A percentile compares a stretch with the other conserved stretches of the same genome.
phyloP scores from a whole-genome alignment of 2,888 invertebrate species.

The Tiphia femorata region DNA sequence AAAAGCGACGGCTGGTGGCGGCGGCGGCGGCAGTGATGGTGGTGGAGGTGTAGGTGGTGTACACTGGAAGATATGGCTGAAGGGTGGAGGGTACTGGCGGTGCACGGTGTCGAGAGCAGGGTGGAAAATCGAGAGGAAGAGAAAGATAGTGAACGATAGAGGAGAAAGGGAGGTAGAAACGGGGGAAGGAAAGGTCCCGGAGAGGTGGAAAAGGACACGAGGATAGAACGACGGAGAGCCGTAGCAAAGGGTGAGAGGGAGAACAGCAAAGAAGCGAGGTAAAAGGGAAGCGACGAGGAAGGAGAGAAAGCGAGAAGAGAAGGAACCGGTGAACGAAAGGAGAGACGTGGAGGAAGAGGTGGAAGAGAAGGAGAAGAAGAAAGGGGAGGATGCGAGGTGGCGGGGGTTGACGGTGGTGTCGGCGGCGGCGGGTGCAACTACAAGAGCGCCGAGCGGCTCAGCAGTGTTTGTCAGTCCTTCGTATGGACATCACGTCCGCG shows the following conservation, averaged over 20 bases:
- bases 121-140: conserved; percentile 4
- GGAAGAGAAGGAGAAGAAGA: conserved; percentile 24
- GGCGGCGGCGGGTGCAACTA: conserved; percentile 42
- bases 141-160: conserved; percentile 8
- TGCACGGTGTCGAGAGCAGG: conserved; percentile 30
- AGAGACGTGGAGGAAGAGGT: conserved; percentile 1
- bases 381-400: conserved; percentile 29
- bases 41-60: conserved; percentile 19
- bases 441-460: conserved; percentile 47
- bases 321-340: conserved; percentile 1
- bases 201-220: conserved; percentile 24
- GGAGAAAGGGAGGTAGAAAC: conserved; percentile 4
- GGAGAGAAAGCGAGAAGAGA: conserved; percentile 11
- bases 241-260: conserved; percentile 19
- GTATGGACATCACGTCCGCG: conserved; percentile 52
- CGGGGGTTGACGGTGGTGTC: conserved; percentile 19
- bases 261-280: conserved; percentile 8
- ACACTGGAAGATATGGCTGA: conserved; percentile 25
- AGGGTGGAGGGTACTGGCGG: conserved; percentile 44
- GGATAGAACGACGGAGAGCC: too few relatives aligned
- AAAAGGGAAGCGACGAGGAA: conserved; percentile 8
- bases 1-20: conserved; percentile 54
- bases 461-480: conserved; percentile 63
- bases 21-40: conserved; percentile 30
- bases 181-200: background rate